Percentiles rank a stretch among this genome's conserved stretches.
These are phyloP conservation scores for Heliconius himera DNA, from an alignment of 1,140 invertebrate species.

Conservation along the genomic window DNA sequence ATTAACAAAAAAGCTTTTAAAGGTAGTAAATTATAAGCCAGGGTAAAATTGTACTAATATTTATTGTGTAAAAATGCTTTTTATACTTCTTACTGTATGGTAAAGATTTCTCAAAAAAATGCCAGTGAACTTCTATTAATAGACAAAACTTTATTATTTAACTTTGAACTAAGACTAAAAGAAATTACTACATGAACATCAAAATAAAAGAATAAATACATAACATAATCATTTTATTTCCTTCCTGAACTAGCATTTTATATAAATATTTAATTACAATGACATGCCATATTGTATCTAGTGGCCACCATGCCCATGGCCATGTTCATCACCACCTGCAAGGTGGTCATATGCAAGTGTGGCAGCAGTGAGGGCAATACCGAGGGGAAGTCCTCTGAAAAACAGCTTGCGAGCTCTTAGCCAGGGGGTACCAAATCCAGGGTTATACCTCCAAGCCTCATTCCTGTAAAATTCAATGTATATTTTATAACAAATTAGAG, in stretches of 20 bases:
- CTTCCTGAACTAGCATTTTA: neutral
- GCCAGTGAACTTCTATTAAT: too few species aligned
- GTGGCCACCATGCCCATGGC: constrained; percentile 55
- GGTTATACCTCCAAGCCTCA: constrained; percentile 89
- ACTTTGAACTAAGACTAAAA: too few species aligned
- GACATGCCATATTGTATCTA: constrained; percentile 7
- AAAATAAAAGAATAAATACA: neutral
- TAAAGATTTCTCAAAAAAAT: too few species aligned
- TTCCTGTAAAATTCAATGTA: constrained; percentile 81
- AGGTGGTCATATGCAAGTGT: constrained; percentile 84
- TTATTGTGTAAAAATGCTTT: too few species aligned
- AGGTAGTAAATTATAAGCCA: too few species aligned
- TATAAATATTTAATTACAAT: neutral
- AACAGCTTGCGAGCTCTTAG: constrained; percentile 58
- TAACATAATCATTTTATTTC: neutral
- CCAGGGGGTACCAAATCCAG: constrained; percentile 77
- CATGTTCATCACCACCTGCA: constrained; percentile 78
- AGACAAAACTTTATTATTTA: too few species aligned
- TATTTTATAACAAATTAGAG: neutral
- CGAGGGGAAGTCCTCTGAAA: constrained; percentile 84
- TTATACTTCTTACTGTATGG: too few species aligned
- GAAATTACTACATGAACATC: too few species aligned
- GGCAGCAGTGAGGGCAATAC: constrained; percentile 84
- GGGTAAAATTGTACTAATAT: too few species aligned
- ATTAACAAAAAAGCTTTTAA: too few species aligned